phyloP scores from a whole-genome alignment of 2,113 vertebrate genomes.

The Calidris pygmaea region DNA sequence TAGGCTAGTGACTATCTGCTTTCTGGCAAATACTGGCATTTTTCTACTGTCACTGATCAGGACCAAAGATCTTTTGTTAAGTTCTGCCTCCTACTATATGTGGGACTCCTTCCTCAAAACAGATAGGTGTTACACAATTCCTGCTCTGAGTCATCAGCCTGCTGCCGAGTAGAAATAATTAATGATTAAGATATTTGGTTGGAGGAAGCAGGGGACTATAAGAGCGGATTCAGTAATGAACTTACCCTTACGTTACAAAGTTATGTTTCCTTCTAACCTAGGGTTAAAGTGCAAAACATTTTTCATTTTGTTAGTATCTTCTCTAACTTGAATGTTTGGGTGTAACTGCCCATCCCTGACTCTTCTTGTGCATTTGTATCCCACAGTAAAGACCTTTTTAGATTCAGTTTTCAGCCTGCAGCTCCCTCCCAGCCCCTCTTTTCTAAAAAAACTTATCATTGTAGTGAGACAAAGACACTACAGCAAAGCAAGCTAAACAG shows the following conservation, averaged over 20 bases:
- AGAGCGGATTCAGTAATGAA: neutral
- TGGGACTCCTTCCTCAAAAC: neutral
- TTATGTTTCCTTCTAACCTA: neutral
- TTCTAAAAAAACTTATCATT: neutral
- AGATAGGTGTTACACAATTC: neutral
- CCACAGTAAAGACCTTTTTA: neutral
- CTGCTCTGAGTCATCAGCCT: neutral
- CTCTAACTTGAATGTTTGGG: neutral
- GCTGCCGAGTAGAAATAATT: neutral
- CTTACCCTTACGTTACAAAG: neutral
- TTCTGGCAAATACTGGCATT: neutral
- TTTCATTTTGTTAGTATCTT: neutral
- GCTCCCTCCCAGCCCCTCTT: neutral
- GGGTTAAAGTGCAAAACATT: neutral
- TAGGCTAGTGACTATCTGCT: neutral
- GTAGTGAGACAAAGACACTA: neutral
- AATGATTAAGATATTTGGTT: neutral
- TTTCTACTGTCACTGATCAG: neutral
- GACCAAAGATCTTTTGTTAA: neutral
- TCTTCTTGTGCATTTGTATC: neutral
- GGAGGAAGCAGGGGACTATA: neutral
- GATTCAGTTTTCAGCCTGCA: neutral
- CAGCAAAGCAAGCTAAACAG: neutral
- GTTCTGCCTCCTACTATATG: neutral
- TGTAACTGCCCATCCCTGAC: neutral